These are phyloP conservation scores for Siphamia tubifer DNA, from an alignment of 2,113 vertebrate species.

Conservation along the genomic window DNA sequence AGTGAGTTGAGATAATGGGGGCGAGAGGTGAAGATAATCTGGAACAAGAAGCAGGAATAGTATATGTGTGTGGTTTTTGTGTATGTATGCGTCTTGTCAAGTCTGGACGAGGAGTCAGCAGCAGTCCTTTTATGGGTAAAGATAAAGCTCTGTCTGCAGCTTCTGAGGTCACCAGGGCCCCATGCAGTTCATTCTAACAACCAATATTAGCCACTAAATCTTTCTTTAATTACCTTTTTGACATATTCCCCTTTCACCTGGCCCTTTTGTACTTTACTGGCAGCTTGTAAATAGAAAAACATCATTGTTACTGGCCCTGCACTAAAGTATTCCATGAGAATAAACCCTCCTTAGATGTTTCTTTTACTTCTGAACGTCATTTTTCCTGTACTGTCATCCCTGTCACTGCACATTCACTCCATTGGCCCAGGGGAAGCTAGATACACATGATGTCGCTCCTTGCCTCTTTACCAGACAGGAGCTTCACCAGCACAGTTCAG, in stretches of 20 bases:
- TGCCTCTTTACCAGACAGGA: background rate
- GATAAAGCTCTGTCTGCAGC: slow-evolving; percentile 19
- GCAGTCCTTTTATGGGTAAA: slow-evolving; percentile 52
- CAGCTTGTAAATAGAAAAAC: background rate
- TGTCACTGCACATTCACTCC: background rate
- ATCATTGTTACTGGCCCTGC: background rate
- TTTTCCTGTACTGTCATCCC: background rate
- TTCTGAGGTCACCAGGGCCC: slow-evolving; percentile 26
- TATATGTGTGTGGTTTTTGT: background rate
- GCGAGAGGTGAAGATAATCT: background rate
- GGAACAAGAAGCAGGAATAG: background rate
- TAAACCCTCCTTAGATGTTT: background rate
- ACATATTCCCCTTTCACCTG: background rate
- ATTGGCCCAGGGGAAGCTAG: background rate
- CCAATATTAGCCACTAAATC: slow-evolving; percentile 8
- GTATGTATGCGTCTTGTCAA: slow-evolving; percentile 15
- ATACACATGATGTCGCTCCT: background rate
- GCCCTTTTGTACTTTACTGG: background rate
- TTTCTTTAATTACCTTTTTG: background rate
- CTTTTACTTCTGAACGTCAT: background rate
- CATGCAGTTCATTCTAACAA: background rate
- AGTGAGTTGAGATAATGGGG: slow-evolving; percentile 17
- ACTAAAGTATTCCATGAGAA: background rate
- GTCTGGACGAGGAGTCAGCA: slow-evolving; percentile 14
- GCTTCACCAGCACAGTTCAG: background rate